phyloP scores from a whole-genome alignment of 37 sponge, comb jelly and placozoan genomes.

The Halisarca cf. caerulea region DNA sequence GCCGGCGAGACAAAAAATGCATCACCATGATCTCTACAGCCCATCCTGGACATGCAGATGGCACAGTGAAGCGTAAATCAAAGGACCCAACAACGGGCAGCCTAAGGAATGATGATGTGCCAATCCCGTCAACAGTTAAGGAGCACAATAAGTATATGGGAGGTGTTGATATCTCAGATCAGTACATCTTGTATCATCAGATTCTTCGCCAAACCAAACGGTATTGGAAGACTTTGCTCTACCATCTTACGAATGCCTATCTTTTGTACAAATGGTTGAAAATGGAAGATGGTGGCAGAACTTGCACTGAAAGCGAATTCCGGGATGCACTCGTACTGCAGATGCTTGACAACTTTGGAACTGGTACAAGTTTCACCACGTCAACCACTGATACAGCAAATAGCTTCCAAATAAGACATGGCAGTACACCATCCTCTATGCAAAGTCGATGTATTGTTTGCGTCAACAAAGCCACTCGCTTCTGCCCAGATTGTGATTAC shows the following conservation, averaged over 20 bases:
- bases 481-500: no score
- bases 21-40: conserved; percentile 39
- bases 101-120: conserved; percentile 16
- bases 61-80: background rate
- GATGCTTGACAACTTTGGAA: background rate
- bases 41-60: conserved; percentile 35
- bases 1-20: conserved; percentile 24
- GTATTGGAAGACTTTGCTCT: no score
- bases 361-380: no score
- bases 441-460: no score
- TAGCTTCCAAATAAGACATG: no score
- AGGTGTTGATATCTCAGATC: conserved; percentile 45
- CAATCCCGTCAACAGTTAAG: conserved; percentile 24
- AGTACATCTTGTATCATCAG: conserved; percentile 23
- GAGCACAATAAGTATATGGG: conserved; percentile 41
- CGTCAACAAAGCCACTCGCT: no score
- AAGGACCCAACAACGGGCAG: background rate
- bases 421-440: no score
- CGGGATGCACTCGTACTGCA: background rate
- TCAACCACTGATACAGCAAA: no score
- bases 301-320: background rate
- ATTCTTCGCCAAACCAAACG: conserved; percentile 34
- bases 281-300: background rate
- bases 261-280: background rate
- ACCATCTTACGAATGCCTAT: conserved; percentile 22